Evolutionary conservation across 1,140 invertebrate species (phyloP), one percentile per base, ranked within the genome.

Genomic region (Sinella curviseta): DNA sequence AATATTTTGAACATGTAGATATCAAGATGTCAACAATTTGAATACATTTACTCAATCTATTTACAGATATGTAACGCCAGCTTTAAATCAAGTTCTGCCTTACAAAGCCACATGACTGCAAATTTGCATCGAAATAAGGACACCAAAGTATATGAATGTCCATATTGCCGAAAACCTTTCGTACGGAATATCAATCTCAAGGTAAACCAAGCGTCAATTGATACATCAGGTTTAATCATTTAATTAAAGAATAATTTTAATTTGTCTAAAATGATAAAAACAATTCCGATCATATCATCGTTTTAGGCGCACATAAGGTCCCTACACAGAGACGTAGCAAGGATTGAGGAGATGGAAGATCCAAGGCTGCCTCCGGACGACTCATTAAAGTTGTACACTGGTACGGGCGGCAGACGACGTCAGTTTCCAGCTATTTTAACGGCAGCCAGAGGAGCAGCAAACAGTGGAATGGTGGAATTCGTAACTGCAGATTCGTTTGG

Each of bases 81-180:
- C 31, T 91, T 90, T 84, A 87, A 85, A 78, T 87, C 87, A 35
- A 86, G 87, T 36, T 85, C 85, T 31, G 86, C 87, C 78, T 85
- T 91, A 24, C 86, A 89, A 48, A 80, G 84, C 28, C 90, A 91
- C 85, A 89, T 89, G 82, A 54, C 65, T 24, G 80, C 81, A 4
- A 82, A 84, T 74, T 34, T 81, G 30, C 81, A 84, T 82, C 74
- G 83, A 26, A 79, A 81, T 77, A 83, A 81, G 28, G 83, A 83
- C 33, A 80, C 78, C 2, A 83, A 84, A 78, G 77, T 80, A 4
- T 82, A 83, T 74, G 80, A 80, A 84, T 93, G 92, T 85, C 89
- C 90, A 78, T 92, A 92, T 84, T 93, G 92, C 85, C 87, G 89
- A 55, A 91, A 91, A 85, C 86, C 89, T 75, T 92, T 92, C 83